These are phyloP conservation scores for Odocoileus hemionus DNA, from an alignment of 2,113 vertebrate genomes.

Conservation along the genomic window DNA sequence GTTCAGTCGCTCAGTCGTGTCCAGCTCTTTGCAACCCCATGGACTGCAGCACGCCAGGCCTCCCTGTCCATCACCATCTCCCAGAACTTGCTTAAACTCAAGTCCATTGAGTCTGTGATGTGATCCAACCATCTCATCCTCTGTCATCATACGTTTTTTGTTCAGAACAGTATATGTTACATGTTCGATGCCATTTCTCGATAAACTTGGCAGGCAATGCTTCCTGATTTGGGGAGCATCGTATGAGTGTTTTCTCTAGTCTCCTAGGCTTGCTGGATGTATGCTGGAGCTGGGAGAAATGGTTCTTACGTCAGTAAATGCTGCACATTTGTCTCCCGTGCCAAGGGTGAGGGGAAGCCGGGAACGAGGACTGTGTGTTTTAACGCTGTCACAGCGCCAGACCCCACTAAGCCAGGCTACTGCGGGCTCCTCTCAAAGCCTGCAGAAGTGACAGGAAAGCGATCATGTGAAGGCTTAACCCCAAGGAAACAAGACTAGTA, in stretches of 20 bases:
- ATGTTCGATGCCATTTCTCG: neutral
- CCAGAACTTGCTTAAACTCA: neutral
- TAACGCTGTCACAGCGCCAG: rapidly evolving
- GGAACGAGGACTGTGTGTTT: neutral
- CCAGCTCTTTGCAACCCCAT: neutral
- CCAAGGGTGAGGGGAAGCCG: neutral
- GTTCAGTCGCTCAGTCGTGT: neutral
- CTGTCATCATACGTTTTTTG: neutral
- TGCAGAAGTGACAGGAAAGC: neutral
- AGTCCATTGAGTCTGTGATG: neutral
- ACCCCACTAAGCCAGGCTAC: neutral
- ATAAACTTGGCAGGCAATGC: rapidly evolving
- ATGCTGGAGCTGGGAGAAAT: neutral
- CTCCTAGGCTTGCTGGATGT: neutral
- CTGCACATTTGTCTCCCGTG: neutral
- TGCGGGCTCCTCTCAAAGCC: neutral
- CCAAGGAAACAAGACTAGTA: neutral
- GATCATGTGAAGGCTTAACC: neutral
- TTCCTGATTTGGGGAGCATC: rapidly evolving
- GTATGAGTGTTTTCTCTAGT: rapidly evolving
- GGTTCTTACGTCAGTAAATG: neutral
- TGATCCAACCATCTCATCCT: neutral
- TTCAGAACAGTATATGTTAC: too few relatives aligned
- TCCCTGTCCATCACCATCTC: neutral
- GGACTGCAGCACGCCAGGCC: neutral